Evolutionary conservation across 2,888 invertebrate species (phyloP), one percentile per base, ranked within the genome.

Genomic region (Rotaria magnacalcarata): DNA sequence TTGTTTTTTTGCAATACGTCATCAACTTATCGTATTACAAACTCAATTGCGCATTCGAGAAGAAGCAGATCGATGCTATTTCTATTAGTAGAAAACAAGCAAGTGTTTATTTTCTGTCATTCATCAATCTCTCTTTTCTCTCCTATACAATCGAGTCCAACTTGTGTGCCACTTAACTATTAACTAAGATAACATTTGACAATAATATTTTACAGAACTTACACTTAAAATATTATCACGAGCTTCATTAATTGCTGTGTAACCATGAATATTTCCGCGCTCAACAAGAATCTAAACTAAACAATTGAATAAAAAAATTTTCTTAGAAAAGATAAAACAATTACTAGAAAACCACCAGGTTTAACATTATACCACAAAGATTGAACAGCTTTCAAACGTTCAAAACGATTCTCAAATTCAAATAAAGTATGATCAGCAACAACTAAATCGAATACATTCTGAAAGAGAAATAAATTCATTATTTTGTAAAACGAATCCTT

Each of bases 371-470:
- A 47, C 86, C 86, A 86, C 34, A 86, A 80, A 24, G 50, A 58
- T 52, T 16, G 27, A 56, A 86, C 41, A 27, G 34, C 19, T 60
- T 86, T 54, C n/a, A 85, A 84, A 34, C 86, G 47, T 58, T 74
- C 54, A 24, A 58, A 58, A 41, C 86, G 85, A 47, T 86, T 56
- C 56, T 75, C 58, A 14, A 86, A 80, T 56, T 86, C 86, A 43
- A 86, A 86, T 50, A 86, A 54, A 14, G 75, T 85, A 60, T 85
- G 85, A 34, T 75, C 56, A 43, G 47, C 60, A 27, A 85, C 56
- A 8, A 86, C 86, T 21, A 86, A 19, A 50, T 86, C 86, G 67
- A 84, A 86, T 60, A n/a, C 34, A 85, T 86, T 75, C 86, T 86
- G 34, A 34, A 34, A 34, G 34, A 34, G 34, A 34, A 34, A 34